Evolutionary conservation across 2,888 invertebrate species (phyloP), one percentile per base, ranked within the genome.

Genomic region (Pemphredon lugubris): DNA sequence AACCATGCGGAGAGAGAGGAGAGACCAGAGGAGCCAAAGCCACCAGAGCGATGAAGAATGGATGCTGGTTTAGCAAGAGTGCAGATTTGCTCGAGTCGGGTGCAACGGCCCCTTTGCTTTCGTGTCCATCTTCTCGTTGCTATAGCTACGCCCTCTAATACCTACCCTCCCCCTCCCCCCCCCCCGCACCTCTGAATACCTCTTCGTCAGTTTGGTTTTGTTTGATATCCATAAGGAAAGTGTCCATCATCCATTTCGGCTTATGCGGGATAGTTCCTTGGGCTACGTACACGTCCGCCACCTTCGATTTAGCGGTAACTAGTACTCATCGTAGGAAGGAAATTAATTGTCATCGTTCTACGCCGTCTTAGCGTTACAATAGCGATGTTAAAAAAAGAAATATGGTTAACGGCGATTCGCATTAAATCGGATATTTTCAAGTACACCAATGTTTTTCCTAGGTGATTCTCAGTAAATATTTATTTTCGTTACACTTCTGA

Each of bases 91-190:
- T 76, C 70, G 76, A 74, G 66, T 80, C 80, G 87, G 80, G 89
- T 89, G 89, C 89, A 89, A 89, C 83, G 88, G 87, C 88, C 89
- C 83, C 87, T 86, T 83, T 58, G 63, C 80, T 81, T 81, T 86
- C 81, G 75, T 78, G 79, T 82, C 84, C 64, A 50, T 64, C 71
- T 81, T 68, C 57, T 75, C 81, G 87, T 86, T 85, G 83, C 85
- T 86, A 83, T 84, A 86, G 84, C 77, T 86, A 83, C 84, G 84
- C 83, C 80, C 80, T 74, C 83, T 82, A 75, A 83, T 83, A 77
- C 81, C 79, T 71, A n/a, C n/a, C n/a, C n/a, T 78, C 73, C 77
- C 66, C 54, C 70, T 39, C 65, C 63, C 23, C 75, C 79, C 72
- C 75, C 76, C 73, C 68, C n/a, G n/a, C 60, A 73, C 45, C 72